A percentile compares a stretch with the other conserved stretches of the same genome.
Conservation (phyloP, 1,140 invertebrate genomes). For the Mizuhopecten yessoensis region DNA sequence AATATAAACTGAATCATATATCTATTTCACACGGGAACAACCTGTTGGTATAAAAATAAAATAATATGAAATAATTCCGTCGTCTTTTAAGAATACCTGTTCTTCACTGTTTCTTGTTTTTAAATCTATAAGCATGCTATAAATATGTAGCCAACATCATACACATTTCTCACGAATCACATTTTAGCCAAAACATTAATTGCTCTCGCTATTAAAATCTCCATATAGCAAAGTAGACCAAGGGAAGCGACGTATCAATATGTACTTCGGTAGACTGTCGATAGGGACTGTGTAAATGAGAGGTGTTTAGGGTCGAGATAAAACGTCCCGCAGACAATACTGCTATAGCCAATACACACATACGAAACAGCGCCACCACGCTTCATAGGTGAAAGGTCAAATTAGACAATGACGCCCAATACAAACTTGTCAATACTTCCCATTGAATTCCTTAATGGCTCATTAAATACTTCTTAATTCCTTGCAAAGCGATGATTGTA, state of each 20-base stretch:
- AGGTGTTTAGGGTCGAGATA: background rate
- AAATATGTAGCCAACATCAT: background rate
- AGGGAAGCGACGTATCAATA: background rate
- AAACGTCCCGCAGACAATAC: background rate
- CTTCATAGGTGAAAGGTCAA: background rate
- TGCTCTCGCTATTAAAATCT: too few species aligned
- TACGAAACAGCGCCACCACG: background rate
- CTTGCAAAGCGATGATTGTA: background rate
- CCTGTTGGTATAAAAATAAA: background rate
- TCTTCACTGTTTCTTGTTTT: background rate
- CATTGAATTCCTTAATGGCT: background rate
- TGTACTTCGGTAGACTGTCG: background rate
- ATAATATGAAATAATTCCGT: background rate
- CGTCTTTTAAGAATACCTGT: background rate
- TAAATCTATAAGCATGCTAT: background rate
- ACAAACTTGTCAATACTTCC: background rate
- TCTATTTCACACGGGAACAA: background rate
- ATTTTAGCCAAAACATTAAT: background rate
- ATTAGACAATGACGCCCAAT: background rate
- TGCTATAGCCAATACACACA: background rate
- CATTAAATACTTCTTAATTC: conserved; percentile 24
- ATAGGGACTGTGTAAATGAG: background rate
- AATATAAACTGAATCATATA: background rate
- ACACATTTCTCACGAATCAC: background rate
- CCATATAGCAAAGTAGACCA: background rate